Conservation (phyloP, 2,888 invertebrate genomes). For the Asteroscopus sphinx region DNA sequence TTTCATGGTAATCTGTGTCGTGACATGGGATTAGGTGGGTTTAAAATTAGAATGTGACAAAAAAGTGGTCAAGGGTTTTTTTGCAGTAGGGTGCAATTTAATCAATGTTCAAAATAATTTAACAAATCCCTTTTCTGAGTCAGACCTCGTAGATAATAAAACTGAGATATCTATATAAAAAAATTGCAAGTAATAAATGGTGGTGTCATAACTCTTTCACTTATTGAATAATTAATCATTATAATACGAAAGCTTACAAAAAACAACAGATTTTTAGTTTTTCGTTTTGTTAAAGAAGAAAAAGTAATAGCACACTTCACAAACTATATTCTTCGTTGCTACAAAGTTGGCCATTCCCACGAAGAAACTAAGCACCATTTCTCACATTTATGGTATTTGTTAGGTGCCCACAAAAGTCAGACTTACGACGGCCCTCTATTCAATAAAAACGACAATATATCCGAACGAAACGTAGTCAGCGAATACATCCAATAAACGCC, state of each 20-base stretch:
- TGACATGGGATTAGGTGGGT: conserved; percentile 36
- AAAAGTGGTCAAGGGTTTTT: conserved; percentile 15
- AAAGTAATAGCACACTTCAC: conserved; percentile 15
- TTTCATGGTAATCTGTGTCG: conserved; percentile 37
- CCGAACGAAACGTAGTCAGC: conserved; percentile 55
- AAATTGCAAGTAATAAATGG: no score
- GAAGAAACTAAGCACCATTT: conserved; percentile 13
- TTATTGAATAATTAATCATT: no score
- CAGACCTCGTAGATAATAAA: no score
- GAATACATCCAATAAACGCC: conserved; percentile 55
- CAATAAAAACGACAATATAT: conserved; percentile 61
- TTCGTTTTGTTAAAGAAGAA: conserved; percentile 1
- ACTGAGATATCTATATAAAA: no score
- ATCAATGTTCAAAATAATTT: no score
- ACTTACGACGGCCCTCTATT: conserved; percentile 21
- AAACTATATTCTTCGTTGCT: not conserved
- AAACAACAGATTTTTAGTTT: no score
- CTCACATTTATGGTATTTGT: conserved; percentile 37
- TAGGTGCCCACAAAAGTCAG: conserved; percentile 32
- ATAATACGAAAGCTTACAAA: no score
- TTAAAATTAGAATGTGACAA: conserved; percentile 24
- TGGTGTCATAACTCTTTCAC: no score
- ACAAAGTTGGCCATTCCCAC: conserved; percentile 11
- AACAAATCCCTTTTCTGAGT: no score
- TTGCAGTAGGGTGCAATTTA: conserved; percentile 11